Evolutionary conservation across 2,113 vertebrate species (phyloP).

Genomic region (Lagopus leucura): DNA sequence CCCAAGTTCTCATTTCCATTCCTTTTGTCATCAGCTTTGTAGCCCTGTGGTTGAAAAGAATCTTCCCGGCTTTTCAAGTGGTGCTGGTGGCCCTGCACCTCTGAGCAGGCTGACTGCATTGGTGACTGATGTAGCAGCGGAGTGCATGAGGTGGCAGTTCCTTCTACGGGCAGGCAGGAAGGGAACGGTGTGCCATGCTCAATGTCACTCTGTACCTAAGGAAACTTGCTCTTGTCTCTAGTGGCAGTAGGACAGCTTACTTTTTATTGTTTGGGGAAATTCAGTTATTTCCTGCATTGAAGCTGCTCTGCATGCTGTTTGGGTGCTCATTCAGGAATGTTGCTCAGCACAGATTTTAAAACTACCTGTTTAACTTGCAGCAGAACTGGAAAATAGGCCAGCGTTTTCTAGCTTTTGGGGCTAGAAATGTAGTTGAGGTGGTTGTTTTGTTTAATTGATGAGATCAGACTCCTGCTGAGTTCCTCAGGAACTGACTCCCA

Average conservation of each 20-base stretch:
- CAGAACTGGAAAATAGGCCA: neutral
- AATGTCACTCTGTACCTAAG: neutral
- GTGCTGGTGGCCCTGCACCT: neutral
- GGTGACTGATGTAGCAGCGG: neutral
- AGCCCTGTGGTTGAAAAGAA: neutral
- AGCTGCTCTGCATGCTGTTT: fast-evolving
- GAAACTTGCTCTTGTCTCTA: neutral
- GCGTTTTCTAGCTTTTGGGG: neutral
- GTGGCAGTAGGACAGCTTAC: neutral
- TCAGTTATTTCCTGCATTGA: neutral
- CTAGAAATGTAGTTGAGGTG: neutral
- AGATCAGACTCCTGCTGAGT: neutral
- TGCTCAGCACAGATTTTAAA: neutral
- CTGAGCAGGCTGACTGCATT: neutral
- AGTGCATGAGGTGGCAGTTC: fast-evolving
- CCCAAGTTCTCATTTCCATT: neutral
- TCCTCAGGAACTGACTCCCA: fast-evolving
- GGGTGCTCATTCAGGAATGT: fast-evolving
- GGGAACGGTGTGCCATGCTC: neutral
- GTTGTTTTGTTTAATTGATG: neutral
- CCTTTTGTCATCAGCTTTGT: neutral
- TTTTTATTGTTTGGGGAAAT: neutral
- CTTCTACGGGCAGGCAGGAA: neutral
- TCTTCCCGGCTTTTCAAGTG: neutral
- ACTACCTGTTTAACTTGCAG: neutral